Evolutionary conservation across 2,113 vertebrate genomes (phyloP).

Genomic region (Edolisoma coerulescens): DNA sequence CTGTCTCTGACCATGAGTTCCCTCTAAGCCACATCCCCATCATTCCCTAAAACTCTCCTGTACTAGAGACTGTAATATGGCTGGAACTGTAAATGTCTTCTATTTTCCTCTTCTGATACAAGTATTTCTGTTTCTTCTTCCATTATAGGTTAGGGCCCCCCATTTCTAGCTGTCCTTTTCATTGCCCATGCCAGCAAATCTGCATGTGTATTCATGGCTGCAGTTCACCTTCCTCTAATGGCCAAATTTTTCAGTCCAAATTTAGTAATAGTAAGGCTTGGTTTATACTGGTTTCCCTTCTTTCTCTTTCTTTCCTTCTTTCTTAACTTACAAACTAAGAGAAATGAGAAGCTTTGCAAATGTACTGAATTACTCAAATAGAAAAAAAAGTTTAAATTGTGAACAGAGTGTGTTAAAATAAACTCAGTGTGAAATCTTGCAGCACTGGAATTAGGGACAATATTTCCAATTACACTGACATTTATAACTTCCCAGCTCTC

Average conservation of each 20-base stretch:
- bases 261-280: neutral
- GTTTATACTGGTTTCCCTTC: neutral
- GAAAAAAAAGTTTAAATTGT: neutral
- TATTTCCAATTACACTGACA: neutral
- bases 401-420: neutral
- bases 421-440: neutral
- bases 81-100: neutral
- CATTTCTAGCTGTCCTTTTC: neutral
- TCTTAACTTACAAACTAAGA: neutral
- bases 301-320: neutral
- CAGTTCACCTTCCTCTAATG: neutral
- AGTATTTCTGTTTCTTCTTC: neutral
- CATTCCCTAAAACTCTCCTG: neutral
- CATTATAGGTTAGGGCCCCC: fast-evolving
- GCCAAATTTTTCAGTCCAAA: neutral
- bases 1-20: neutral
- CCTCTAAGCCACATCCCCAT: neutral
- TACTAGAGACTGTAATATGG: neutral
- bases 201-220: neutral
- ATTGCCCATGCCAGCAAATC: neutral
- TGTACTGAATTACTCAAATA: neutral
- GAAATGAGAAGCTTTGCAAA: neutral
- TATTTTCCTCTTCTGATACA: neutral
- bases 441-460: neutral
- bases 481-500: neutral